Percentiles rank a stretch among this genome's conserved stretches.
Evolutionary conservation across 2,113 vertebrate genomes (phyloP).

Genomic region (Pica pica): DNA sequence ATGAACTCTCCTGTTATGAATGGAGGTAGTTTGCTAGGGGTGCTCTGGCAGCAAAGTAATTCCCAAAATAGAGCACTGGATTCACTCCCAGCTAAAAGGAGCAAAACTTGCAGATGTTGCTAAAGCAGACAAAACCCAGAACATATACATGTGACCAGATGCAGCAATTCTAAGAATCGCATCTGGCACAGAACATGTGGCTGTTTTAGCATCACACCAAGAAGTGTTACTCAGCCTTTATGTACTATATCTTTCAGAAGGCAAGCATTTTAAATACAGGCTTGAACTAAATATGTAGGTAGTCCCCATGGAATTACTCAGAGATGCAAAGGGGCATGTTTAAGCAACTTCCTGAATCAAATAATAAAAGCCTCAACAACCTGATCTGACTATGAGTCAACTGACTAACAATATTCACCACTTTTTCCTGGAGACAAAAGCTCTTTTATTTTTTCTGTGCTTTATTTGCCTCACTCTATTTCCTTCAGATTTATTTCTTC

Average conservation of each 20-base stretch:
- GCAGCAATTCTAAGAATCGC: not conserved
- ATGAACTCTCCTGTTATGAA: conserved; percentile 40
- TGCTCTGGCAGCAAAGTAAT: conserved; percentile 47
- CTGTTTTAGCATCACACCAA: not conserved
- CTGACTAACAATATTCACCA: not conserved
- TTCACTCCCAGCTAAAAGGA: conserved; percentile 44
- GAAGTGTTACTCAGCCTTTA: not conserved
- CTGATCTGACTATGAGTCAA: not conserved
- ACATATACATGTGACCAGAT: not conserved
- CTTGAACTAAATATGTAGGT: not conserved
- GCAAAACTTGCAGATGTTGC: conserved; percentile 63
- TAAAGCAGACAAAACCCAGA: not conserved
- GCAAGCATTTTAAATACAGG: not conserved
- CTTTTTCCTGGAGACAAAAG: not conserved
- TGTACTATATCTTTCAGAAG: not conserved
- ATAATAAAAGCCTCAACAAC: not conserved
- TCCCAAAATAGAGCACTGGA: conserved; percentile 54
- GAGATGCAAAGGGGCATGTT: not conserved
- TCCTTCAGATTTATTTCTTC: conserved; percentile 33
- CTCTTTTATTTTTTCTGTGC: not conserved
- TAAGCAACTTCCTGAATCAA: not conserved
- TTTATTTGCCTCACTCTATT: not conserved
- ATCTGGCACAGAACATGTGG: not conserved
- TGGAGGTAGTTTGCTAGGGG: conserved; percentile 49
- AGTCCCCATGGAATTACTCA: not conserved